A percentile compares a stretch with the other conserved stretches of the same genome.
Evolutionary conservation across 1,140 invertebrate species (phyloP).

Genomic region (Sitobion miscanthi): DNA sequence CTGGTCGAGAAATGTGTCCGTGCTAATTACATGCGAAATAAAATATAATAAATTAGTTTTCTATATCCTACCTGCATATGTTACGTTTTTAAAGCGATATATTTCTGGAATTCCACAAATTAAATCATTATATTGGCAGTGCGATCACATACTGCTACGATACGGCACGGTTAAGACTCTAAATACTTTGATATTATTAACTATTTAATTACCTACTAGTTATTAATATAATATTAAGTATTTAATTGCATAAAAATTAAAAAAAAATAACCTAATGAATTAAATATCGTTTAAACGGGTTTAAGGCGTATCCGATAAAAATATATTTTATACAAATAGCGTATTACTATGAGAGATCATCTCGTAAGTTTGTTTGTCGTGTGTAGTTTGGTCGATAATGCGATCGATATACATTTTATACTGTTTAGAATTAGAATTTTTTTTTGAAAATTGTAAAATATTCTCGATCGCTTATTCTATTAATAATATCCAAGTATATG

Average conservation of each 20-base stretch:
- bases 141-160: not conserved
- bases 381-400: too few species aligned
- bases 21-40: not conserved
- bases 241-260: not conserved
- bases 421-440: too few species aligned
- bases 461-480: too few species aligned
- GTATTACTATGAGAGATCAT: too few species aligned
- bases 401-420: too few species aligned
- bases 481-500: too few species aligned
- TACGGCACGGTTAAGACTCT: not conserved
- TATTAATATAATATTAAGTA: not conserved
- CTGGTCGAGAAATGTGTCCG: not conserved
- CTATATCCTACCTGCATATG: not conserved
- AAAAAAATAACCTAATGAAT: not conserved
- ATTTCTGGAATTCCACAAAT: not conserved
- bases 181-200: not conserved
- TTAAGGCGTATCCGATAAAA: not conserved
- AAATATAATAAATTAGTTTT: conserved; percentile 6
- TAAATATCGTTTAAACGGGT: not conserved
- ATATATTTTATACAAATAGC: not conserved
- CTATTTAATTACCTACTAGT: not conserved
- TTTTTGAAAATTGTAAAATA: too few species aligned
- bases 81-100: not conserved
- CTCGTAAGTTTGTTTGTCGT: not conserved
- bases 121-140: not conserved